A percentile compares a stretch with the other conserved stretches of the same genome.
phyloP scores from a whole-genome alignment of 2,888 invertebrate species.

The Sepioteuthis lessoniana region DNA sequence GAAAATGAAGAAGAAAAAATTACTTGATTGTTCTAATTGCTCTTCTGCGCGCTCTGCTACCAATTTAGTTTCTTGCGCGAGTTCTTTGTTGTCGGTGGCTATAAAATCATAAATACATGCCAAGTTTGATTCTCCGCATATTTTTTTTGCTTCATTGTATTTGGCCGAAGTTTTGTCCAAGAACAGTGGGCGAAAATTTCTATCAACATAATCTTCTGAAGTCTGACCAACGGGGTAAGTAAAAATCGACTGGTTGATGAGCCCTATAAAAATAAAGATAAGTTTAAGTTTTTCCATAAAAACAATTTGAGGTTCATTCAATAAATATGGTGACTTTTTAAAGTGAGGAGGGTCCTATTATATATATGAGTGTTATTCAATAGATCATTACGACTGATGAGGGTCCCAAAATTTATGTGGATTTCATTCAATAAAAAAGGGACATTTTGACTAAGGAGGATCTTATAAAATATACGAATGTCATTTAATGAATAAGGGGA shows the following conservation, averaged over 20 bases:
- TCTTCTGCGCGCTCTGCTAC: background rate
- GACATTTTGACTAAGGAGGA: too few relatives aligned
- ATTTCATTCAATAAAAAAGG: too few relatives aligned
- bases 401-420: too few relatives aligned
- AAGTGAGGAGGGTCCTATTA: too few relatives aligned
- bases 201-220: background rate
- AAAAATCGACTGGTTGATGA: background rate
- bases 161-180: background rate
- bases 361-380: too few relatives aligned
- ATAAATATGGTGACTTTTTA: too few relatives aligned
- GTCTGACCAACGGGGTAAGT: background rate
- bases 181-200: background rate
- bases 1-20: background rate
- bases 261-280: background rate
- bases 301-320: too few relatives aligned
- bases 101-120: slow-evolving; percentile 38
- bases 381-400: too few relatives aligned
- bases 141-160: background rate
- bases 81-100: background rate
- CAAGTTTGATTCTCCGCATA: background rate
- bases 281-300: too few relatives aligned
- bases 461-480: too few relatives aligned
- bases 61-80: background rate
- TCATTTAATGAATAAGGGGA: too few relatives aligned
- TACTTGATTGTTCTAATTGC: background rate